These are phyloP conservation scores for Platycheirus rosarum DNA, from an alignment of 2,888 invertebrate species.

Conservation along the genomic window DNA sequence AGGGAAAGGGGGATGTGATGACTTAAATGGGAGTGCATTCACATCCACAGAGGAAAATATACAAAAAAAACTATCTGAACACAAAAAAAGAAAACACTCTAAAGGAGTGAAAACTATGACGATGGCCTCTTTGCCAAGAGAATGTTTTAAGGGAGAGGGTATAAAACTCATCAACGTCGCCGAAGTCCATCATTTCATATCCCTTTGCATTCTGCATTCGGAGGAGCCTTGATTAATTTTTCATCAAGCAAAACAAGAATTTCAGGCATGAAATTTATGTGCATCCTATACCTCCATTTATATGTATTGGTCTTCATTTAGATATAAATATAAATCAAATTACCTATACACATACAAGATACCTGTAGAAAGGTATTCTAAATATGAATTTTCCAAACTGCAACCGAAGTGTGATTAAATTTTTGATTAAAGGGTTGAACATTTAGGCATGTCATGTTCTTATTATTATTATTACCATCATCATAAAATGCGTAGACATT, in stretches of 20 bases:
- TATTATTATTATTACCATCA: too few relatives aligned
- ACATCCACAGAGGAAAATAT: slow-evolving; percentile 46
- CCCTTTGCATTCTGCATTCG: slow-evolving; percentile 35
- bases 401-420: too few relatives aligned
- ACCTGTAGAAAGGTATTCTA: too few relatives aligned
- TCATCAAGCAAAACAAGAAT: slow-evolving; percentile 49
- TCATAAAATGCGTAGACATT: too few relatives aligned
- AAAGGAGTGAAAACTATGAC: slow-evolving; percentile 38
- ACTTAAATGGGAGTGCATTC: slow-evolving; percentile 54
- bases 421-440: too few relatives aligned
- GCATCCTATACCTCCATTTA: too few relatives aligned
- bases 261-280: slow-evolving; percentile 25
- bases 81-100: slow-evolving; percentile 12
- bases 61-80: slow-evolving; percentile 16
- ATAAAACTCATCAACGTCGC: slow-evolving; percentile 65
- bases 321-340: too few relatives aligned
- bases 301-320: too few relatives aligned
- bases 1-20: slow-evolving; percentile 39
- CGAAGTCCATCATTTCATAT: slow-evolving; percentile 56
- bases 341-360: too few relatives aligned
- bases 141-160: slow-evolving; percentile 30
- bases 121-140: slow-evolving; percentile 52
- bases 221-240: slow-evolving; percentile 63
- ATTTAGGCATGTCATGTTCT: too few relatives aligned
- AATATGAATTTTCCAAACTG: too few relatives aligned